Base-by-base conservation (phyloP, 1,140 invertebrate species). In the Battus philenor region DNA sequence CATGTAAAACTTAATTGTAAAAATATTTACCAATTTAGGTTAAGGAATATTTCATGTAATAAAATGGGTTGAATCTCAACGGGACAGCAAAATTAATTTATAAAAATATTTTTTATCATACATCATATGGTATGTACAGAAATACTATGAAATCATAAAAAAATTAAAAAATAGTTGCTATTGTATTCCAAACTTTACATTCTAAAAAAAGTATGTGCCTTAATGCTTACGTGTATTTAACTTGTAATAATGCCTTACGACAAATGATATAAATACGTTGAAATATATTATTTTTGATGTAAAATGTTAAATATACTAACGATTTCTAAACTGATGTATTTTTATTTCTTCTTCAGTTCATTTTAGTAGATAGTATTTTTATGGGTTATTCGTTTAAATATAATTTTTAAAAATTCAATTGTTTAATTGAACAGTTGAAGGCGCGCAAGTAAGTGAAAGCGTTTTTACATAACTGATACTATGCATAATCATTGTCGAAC, bases 231-330 rank as follows among this genome's bases (percentile, higher is more conserved):
- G 5, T 31, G 29, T 17, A 18, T 33, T 44, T 12, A 22, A 12
- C 24, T 10, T 18, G 41, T 36, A 26, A 38, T n/a, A 11, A 8
- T 38, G 20, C 17, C 34, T 38, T 38, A 38, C 9, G 9, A 38
- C n/a, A 13, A 13, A 26, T 24, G 7, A 39, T n/a, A 39, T 11
- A 26, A 18, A 24, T 43, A 46, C 13, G 7, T 46, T 38, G 26
- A 30, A 30, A 31, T 39, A 20, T 47, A 47, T 49, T 50, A 46
- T 55, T 47, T 51, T 56, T 61, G 18, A 63, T 63, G 51, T 67
- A 51, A 59, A 57, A 64, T 64, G 50, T 59, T 48, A 60, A 68
- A 64, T 67, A 61, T 51, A 72, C 63, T 72, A 72, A 72, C 54
- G 24, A 59, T 61, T 64, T 47, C 31, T 34, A 41, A 16, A 33